Base-by-base conservation (phyloP, 1,140 invertebrate genomes). In the Sycobia sp. region DNA sequence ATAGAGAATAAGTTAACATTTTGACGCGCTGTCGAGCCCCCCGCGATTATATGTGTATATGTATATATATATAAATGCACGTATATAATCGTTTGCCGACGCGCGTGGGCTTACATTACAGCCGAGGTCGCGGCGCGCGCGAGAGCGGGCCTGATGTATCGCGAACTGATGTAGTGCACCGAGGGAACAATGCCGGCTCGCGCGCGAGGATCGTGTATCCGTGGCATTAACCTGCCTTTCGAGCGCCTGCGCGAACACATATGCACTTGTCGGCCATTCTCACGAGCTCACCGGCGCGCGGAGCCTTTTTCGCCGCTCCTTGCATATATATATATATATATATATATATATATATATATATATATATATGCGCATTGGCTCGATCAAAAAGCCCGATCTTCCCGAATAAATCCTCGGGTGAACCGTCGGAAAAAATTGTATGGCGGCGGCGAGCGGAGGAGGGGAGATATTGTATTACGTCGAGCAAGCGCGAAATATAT, bases 161-260 rank as follows among this genome's bases (percentile, higher is more conserved):
- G 39, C 16, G 29, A 78, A 78, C 76, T 80, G 76, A 80, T 79
- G 73, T 74, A 76, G 71, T 72, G 71, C 72, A 71, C 39, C 70
- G 54, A 51, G 43, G 46, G 70, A 76, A 80, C 78, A 79, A 79
- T 79, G 71, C 47, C 22, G 46, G 54, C 27, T 20, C 51, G 60
- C 36, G 11, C 22, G 38, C 41, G 51, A 34, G 34, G 3, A 58
- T 58, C 56, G 44, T 49, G 56, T 67, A 58, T 50, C 55, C 46
- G 62, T n/a, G 32, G 67, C 58, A 67, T 54, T 63, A 41, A 56
- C 36, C 39, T 46, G 20, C 3, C 20, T 39, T 22, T 16, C n/a
- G n/a, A n/a, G n/a, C 34, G 18, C 29, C 29, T 4, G 1, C 5
- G 18, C 36, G 61, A 44, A 64, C n/a, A n/a, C 34, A 46, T 59